Conservation (phyloP, 2,113 vertebrate species). For the Ceyx melanurus region DNA sequence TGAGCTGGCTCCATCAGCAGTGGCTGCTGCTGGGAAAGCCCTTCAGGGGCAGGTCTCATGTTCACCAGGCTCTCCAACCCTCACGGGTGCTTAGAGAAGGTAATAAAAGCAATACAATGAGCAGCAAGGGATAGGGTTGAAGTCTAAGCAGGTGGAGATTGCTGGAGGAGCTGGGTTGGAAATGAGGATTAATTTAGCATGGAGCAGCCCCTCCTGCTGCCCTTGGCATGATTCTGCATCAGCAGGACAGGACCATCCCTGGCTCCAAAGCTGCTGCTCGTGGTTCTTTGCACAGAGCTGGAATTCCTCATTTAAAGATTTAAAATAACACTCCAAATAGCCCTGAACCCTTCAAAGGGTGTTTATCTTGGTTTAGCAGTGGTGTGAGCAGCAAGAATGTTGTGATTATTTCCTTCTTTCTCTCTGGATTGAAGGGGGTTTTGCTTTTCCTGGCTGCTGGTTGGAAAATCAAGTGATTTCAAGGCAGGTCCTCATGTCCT, state of each 20-base stretch:
- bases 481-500: background rate
- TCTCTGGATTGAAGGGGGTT: background rate
- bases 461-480: background rate
- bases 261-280: background rate
- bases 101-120: background rate
- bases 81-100: background rate
- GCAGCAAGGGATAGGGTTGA: background rate
- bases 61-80: background rate
- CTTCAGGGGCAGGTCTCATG: background rate
- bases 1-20: background rate
- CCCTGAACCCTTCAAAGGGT: background rate
- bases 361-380: background rate
- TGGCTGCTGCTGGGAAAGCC: constrained; percentile 5
- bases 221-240: background rate
- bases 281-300: background rate
- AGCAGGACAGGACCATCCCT: background rate
- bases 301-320: background rate
- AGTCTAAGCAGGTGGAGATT: background rate
- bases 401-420: background rate
- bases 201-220: background rate
- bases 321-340: background rate
- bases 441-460: background rate
- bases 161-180: background rate
- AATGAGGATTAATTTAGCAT: background rate
- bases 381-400: background rate